phyloP scores from a whole-genome alignment of 2,888 invertebrate species.

The Spicauda simplicius region DNA sequence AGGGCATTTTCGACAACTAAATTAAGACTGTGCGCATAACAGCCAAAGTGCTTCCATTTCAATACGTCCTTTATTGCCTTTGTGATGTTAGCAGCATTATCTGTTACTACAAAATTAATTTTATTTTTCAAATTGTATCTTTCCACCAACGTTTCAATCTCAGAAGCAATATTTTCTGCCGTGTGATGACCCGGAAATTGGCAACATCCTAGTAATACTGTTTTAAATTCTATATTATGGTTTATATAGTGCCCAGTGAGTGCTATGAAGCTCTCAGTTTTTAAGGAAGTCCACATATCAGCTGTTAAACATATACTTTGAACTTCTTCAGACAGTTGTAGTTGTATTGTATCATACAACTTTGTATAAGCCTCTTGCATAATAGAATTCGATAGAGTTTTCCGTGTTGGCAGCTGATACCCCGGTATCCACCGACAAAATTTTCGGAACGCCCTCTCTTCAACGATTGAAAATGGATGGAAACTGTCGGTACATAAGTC shows the following conservation, averaged over 20 bases:
- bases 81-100: constrained; percentile 49
- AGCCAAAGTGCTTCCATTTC: constrained; percentile 36
- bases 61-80: constrained; percentile 31
- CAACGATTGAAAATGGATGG: constrained; percentile 45
- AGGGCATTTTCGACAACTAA: too few species aligned
- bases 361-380: constrained; percentile 7
- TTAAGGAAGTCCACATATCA: not conserved
- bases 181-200: not conserved
- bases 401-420: constrained; percentile 43
- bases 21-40: constrained; percentile 31
- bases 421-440: constrained; percentile 45
- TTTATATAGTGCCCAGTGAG: not conserved
- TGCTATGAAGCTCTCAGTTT: not conserved
- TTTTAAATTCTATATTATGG: not conserved
- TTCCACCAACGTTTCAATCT: not conserved
- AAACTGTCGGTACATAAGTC: constrained; percentile 10
- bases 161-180: not conserved
- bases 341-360: not conserved
- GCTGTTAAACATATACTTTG: not conserved
- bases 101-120: constrained; percentile 47
- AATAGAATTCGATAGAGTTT: not conserved
- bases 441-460: constrained; percentile 44
- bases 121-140: constrained; percentile 38
- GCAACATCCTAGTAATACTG: not conserved
- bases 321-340: not conserved